Conservation (phyloP, 1,140 invertebrate species). For the Homalodisca vitripennis region DNA sequence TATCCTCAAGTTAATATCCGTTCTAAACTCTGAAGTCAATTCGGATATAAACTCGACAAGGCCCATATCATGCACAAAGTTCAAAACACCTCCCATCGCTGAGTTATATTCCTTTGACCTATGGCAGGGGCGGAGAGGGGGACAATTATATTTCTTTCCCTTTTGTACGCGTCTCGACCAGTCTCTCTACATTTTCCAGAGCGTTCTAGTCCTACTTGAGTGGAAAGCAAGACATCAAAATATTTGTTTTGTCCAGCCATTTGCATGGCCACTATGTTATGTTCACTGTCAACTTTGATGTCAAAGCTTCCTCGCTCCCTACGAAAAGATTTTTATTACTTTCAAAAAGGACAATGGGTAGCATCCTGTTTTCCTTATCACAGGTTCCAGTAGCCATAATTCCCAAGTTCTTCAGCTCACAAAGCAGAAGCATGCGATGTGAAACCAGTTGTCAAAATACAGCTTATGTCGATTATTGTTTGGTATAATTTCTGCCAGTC, state of each 20-base stretch:
- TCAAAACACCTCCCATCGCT: slow-evolving; percentile 36
- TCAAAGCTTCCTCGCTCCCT: slow-evolving; percentile 33
- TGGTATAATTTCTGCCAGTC: too few species aligned
- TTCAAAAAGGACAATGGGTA: slow-evolving; percentile 28
- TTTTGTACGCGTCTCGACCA: slow-evolving; percentile 18
- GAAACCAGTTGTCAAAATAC: too few species aligned
- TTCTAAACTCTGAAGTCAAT: slow-evolving; percentile 15
- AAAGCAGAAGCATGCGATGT: slow-evolving; percentile 31
- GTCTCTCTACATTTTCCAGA: slow-evolving; percentile 31
- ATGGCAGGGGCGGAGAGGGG: slow-evolving; percentile 28
- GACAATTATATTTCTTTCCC: slow-evolving; percentile 30
- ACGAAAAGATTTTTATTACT: slow-evolving; percentile 33
- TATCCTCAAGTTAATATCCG: slow-evolving; percentile 29
- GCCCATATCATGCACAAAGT: slow-evolving; percentile 35
- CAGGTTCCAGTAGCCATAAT: slow-evolving; percentile 34
- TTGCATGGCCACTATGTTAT: slow-evolving; percentile 31
- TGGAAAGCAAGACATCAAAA: slow-evolving; percentile 32
- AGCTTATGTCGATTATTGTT: too few species aligned
- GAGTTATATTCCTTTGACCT: slow-evolving; percentile 36
- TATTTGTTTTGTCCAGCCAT: slow-evolving; percentile 35
- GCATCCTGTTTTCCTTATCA: slow-evolving; percentile 34
- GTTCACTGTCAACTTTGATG: slow-evolving; percentile 29
- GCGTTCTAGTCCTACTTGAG: slow-evolving; percentile 33
- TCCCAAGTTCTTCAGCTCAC: slow-evolving; percentile 24
- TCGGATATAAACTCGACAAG: slow-evolving; percentile 29